Percentiles rank a stretch among this genome's conserved stretches.
Evolutionary conservation across 2,888 invertebrate species (phyloP).

Genomic region (Eupithecia centaureata): DNA sequence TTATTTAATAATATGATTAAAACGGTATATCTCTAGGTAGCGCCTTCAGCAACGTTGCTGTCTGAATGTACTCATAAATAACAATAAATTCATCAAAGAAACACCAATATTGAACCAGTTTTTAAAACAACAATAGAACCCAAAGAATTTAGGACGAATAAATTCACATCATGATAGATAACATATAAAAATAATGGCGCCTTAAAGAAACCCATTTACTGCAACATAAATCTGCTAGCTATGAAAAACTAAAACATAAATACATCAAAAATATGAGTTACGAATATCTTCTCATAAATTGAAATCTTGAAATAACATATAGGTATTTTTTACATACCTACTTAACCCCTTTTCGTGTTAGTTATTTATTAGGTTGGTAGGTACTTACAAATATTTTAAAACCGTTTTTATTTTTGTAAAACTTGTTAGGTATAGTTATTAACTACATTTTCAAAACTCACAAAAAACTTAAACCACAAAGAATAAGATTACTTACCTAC

Average conservation of each 20-base stretch:
- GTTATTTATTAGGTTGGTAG: too few species aligned
- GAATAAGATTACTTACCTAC: too few species aligned
- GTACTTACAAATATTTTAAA: background rate
- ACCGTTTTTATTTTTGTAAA: too few species aligned
- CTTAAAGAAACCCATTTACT: slow-evolving; percentile 17
- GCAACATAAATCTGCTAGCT: slow-evolving; percentile 16
- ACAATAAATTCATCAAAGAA: background rate
- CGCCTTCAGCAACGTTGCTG: too few species aligned
- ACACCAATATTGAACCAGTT: background rate
- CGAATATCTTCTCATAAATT: slow-evolving; percentile 17
- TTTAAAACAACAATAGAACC: background rate
- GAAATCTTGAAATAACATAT: slow-evolving; percentile 3
- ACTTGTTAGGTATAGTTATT: too few species aligned
- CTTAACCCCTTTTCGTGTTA: slow-evolving; percentile 17
- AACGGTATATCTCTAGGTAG: too few species aligned
- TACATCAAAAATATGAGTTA: slow-evolving; percentile 22
- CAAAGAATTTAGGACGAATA: background rate
- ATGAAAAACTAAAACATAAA: slow-evolving; percentile 11
- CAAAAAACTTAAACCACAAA: background rate
- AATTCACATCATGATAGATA: slow-evolving; percentile 15
- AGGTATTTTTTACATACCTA: background rate
- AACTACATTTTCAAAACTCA: background rate
- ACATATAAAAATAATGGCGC: slow-evolving; percentile 17
- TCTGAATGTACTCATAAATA: too few species aligned
- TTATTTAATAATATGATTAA: too few species aligned